Evolutionary conservation across 2,888 invertebrate species (phyloP), one percentile per base, ranked within the genome.

Genomic region (Venusia cambrica): DNA sequence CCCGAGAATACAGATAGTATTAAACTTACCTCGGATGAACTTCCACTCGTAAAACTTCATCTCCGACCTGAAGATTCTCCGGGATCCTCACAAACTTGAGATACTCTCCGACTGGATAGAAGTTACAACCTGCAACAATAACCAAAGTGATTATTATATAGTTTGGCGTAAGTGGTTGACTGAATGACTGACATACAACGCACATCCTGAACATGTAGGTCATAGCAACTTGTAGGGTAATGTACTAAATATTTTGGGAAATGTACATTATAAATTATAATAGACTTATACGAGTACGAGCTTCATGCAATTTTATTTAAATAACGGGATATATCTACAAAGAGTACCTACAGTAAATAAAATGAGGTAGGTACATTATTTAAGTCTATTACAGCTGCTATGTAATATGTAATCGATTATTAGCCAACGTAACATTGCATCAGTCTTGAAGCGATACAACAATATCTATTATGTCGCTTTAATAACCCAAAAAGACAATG

Each of bases 41-140:
- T 78, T 95, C 93, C 3, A 96, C 88, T 45, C 89, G 88, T 11
- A 96, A 83, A 5, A 96, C 92, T 71, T 95, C 94, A 31, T 92
- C 92, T 5, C 95, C 95, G 1, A 94, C 90, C 38, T 87, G 85
- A 3, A 94, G 80, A 71, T 94, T 94, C 73, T 96, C 96, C 3
- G 95, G 94, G 48, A 96, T 92, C 51, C 96, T 89, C 38, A 96
- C 94, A 63, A 96, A 96, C 57, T 94, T 91, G 45, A 95, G 84
- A 58, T 95, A 95, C 73, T 96, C 96, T 15, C 93, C 93, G 1
- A 91, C 87, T 3, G 95, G 94, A 64, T 94, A 94, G 78, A 96
- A 96, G 65, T 94, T 94, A 69, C 96, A 96, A 68, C 92, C 94
- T 93, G 88, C 4, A 84, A 89, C 53, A n/a, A n/a, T n/a, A n/a